Percentiles rank a stretch among this genome's conserved stretches.
Conservation (phyloP, 2,113 vertebrate species). For the Gavialis gangeticus region DNA sequence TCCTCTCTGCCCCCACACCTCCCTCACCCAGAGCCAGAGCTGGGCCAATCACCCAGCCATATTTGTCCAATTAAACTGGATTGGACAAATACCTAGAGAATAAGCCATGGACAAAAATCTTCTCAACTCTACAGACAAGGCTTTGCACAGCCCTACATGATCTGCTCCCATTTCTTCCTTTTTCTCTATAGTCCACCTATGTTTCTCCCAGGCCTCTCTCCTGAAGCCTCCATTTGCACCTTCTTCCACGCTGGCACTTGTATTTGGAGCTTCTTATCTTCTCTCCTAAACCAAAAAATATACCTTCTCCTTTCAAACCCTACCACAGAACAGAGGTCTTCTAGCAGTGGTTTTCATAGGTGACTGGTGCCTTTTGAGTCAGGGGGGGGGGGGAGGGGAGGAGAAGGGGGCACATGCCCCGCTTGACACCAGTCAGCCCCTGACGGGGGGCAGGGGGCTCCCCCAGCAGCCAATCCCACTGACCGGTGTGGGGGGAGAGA, state of each 20-base stretch:
- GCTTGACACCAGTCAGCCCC: too few relatives aligned
- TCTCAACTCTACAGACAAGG: background rate
- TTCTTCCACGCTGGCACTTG: background rate
- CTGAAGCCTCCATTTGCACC: background rate
- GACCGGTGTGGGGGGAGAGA: too few relatives aligned
- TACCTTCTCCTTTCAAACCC: background rate
- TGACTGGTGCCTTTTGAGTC: too few relatives aligned
- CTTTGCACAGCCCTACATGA: background rate
- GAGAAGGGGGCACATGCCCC: too few relatives aligned
- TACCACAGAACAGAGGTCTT: background rate
- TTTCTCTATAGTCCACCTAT: background rate
- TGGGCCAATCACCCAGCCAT: too few relatives aligned
- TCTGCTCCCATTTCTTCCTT: rapidly evolving
- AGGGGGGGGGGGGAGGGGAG: too few relatives aligned
- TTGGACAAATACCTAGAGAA: background rate
- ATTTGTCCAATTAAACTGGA: background rate
- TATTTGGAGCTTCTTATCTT: background rate
- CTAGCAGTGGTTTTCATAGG: background rate
- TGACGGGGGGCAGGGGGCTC: too few relatives aligned
- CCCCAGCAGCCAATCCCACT: too few relatives aligned
- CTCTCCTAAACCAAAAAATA: rapidly evolving
- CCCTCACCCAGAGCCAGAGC: too few relatives aligned
- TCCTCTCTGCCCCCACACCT: too few relatives aligned
- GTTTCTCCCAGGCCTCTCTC: background rate
- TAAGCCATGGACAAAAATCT: background rate